phyloP scores from a whole-genome alignment of 2,113 vertebrate species.

The Chaenogobius annularis region DNA sequence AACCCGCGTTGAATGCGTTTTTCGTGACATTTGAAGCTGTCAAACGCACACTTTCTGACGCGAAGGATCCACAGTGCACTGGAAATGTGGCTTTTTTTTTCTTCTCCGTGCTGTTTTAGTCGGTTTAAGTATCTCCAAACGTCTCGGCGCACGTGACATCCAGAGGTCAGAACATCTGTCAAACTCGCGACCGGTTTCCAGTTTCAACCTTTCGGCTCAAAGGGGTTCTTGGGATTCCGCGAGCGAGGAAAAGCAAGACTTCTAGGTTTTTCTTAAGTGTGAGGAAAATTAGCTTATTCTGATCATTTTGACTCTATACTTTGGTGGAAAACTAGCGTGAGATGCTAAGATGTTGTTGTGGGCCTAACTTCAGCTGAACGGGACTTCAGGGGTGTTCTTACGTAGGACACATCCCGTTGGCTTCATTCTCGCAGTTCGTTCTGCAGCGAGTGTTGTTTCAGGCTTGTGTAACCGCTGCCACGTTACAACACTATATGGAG shows the following conservation, averaged over 20 bases:
- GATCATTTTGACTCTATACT: background rate
- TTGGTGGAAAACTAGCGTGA: background rate
- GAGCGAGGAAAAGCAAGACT: background rate
- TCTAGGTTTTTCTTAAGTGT: constrained; percentile 7
- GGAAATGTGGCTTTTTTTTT: background rate
- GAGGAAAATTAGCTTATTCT: background rate
- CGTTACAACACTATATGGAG: constrained; percentile 41
- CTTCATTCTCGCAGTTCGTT: constrained; percentile 34
- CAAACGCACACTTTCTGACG: background rate
- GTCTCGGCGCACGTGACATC: background rate
- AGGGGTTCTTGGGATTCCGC: constrained; percentile 1
- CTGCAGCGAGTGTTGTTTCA: constrained; percentile 40
- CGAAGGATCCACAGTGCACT: background rate
- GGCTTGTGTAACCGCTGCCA: constrained; percentile 69
- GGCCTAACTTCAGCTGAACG: background rate
- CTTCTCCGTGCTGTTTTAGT: background rate
- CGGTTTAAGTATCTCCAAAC: background rate
- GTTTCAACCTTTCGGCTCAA: constrained; percentile 24
- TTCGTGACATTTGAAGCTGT: background rate
- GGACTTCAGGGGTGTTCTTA: background rate
- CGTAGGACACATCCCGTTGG: constrained; percentile 9
- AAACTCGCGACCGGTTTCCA: constrained; percentile 19
- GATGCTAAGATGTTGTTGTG: background rate
- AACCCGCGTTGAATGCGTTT: too few relatives aligned
- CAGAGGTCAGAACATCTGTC: constrained; percentile 7